Evolutionary conservation across 2,113 vertebrate genomes (phyloP).

Genomic region (Forbesichthys papilliferus): DNA sequence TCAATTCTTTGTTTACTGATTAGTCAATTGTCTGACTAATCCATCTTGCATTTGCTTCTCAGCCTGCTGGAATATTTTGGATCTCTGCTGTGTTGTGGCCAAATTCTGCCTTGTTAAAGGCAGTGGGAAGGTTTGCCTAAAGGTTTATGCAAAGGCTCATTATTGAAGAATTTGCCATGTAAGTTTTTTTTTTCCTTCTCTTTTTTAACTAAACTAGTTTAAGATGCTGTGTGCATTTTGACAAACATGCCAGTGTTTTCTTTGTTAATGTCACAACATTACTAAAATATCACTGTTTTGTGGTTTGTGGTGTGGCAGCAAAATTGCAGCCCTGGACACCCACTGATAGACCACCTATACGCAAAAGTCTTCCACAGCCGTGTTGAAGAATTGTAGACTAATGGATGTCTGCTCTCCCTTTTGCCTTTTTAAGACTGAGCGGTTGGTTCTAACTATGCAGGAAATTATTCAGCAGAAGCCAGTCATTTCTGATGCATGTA

Average conservation of each 20-base stretch:
- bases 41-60: conserved; percentile 36
- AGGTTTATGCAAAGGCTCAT: conserved; percentile 58
- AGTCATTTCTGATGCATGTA: conserved; percentile 13
- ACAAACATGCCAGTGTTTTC: conserved; percentile 31
- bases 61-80: conserved; percentile 20
- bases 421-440: conserved; percentile 20
- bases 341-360: conserved; percentile 54
- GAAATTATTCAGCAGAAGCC: conserved; percentile 16
- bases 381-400: not conserved
- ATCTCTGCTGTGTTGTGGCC: not conserved
- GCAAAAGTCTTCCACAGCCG: conserved; percentile 19
- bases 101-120: no score
- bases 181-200: conserved; percentile 38
- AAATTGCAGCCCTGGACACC: conserved; percentile 46
- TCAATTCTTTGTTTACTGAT: conserved; percentile 46
- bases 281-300: conserved; percentile 24
- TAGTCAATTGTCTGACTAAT: conserved; percentile 13
- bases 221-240: conserved; percentile 40
- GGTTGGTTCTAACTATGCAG: conserved; percentile 28
- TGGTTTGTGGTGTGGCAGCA: conserved; percentile 9
- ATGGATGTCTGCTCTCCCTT: not conserved
- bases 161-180: conserved; percentile 53
- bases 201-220: conserved; percentile 37
- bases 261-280: conserved; percentile 48
- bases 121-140: conserved; percentile 21